These are phyloP conservation scores for Sclerurus mexicanus DNA, from an alignment of 2,113 vertebrate genomes.

Conservation along the genomic window DNA sequence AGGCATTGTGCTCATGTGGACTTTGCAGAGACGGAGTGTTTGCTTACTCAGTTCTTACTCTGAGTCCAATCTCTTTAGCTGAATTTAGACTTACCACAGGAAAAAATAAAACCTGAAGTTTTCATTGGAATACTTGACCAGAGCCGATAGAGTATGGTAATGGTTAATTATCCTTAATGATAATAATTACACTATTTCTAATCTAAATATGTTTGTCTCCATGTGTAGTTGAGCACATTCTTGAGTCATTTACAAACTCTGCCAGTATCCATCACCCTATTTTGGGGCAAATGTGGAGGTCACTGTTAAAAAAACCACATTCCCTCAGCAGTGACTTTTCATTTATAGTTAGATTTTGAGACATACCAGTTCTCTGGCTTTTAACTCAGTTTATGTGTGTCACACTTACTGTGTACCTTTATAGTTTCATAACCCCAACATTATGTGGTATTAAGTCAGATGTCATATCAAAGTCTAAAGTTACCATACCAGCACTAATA, in stretches of 20 bases:
- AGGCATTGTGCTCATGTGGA: not conserved
- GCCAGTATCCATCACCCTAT: not conserved
- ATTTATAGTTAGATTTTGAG: not conserved
- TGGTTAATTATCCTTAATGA: not conserved
- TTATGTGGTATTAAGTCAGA: not conserved
- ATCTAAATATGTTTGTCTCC: not conserved
- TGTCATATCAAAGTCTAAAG: not conserved
- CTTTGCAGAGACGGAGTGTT: not conserved
- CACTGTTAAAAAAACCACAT: not conserved
- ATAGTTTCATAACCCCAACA: not conserved
- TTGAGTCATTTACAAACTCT: not conserved
- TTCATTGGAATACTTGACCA: not conserved
- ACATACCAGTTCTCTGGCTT: not conserved
- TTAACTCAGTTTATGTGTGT: not conserved
- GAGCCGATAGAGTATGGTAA: not conserved
- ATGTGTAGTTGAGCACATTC: not conserved
- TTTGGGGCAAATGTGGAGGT: not conserved
- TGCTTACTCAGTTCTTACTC: not conserved
- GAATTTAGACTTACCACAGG: not conserved
- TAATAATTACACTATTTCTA: not conserved
- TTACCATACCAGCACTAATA: not conserved
- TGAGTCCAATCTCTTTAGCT: not conserved
- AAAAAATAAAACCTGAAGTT: not conserved
- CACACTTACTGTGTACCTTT: not conserved
- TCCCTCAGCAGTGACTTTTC: not conserved